A percentile compares a stretch with the other conserved stretches of the same genome.
Conservation (phyloP, 2,113 vertebrate species). For the Ptyas mucosa region DNA sequence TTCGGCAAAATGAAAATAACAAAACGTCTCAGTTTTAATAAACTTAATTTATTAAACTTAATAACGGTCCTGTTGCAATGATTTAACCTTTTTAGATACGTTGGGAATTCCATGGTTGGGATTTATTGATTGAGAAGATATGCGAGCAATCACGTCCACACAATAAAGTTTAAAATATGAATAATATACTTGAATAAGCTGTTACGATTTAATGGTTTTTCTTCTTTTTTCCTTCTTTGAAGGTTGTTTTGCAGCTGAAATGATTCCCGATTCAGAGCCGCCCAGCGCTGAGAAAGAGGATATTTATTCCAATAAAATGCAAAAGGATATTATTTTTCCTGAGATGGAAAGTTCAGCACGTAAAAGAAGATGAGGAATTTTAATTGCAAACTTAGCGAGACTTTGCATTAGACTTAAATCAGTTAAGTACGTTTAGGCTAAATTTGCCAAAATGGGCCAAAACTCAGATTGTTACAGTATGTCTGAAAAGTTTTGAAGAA, state of each 20-base stretch:
- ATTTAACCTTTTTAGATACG: background rate
- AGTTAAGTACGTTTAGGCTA: background rate
- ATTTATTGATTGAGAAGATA: background rate
- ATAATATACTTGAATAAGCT: background rate
- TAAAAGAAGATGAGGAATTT: background rate
- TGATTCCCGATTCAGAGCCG: conserved; percentile 52
- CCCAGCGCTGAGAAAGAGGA: background rate
- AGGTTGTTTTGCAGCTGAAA: conserved; percentile 89
- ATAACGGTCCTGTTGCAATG: background rate
- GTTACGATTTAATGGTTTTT: background rate
- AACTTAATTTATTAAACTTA: background rate
- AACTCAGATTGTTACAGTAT: accelerated
- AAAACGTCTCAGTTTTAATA: background rate
- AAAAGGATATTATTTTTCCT: background rate
- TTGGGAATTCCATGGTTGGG: background rate
- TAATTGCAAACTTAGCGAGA: conserved; percentile 1
- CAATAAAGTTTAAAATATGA: background rate
- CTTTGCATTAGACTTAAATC: background rate
- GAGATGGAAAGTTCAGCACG: background rate
- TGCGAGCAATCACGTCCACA: background rate
- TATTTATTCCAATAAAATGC: background rate
- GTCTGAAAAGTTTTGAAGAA: accelerated
- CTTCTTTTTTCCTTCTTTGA: conserved; percentile 40
- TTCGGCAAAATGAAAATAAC: too few relatives aligned
- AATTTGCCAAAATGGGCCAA: background rate